Evolutionary conservation across 2,888 invertebrate species (phyloP).

Genomic region (Thysanoteuthis rhombus): DNA sequence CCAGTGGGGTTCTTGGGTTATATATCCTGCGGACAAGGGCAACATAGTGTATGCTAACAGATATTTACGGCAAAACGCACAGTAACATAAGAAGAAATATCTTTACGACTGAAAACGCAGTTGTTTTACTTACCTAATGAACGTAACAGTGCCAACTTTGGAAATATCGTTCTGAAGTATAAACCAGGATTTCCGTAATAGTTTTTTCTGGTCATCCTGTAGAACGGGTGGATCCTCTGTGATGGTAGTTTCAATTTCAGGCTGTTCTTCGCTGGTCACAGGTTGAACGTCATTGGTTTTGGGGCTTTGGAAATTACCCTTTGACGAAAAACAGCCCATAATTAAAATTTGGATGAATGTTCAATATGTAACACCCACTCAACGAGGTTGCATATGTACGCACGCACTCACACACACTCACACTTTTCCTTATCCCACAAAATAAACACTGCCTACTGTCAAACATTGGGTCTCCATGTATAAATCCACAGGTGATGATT

Average conservation of each 20-base stretch:
- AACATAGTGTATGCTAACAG: too few species aligned
- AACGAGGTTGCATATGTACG: neutral
- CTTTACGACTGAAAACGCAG: too few species aligned
- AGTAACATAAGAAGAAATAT: too few species aligned
- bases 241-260: neutral
- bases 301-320: neutral
- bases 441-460: neutral
- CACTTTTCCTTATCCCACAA: neutral
- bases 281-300: neutral
- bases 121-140: neutral
- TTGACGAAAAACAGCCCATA: constrained; percentile 27
- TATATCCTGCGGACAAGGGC: too few species aligned
- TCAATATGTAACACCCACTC: neutral
- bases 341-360: neutral
- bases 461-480: neutral
- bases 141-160: constrained; percentile 21
- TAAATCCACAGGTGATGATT: neutral
- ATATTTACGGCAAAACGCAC: accelerated
- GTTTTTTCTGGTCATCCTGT: neutral
- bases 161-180: constrained; percentile 25
- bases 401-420: neutral
- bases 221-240: neutral
- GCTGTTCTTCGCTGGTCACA: neutral
- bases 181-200: constrained; percentile 24
- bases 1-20: too few species aligned